Base-by-base conservation (phyloP, 2,113 vertebrate genomes). In the Zosterops hypoxanthus region DNA sequence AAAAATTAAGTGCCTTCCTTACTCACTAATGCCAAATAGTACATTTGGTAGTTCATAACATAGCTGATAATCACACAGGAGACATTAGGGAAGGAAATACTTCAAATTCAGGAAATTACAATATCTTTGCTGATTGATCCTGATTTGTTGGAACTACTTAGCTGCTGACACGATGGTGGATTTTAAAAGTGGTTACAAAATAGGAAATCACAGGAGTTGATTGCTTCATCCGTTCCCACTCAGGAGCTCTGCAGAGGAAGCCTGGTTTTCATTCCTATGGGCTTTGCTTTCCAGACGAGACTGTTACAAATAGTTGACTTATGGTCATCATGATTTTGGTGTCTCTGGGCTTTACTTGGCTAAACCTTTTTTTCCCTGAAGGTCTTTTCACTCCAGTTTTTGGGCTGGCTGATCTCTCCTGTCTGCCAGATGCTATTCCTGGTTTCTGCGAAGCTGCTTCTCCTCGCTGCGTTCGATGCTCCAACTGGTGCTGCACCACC, bases 361-460 rank as follows among this genome's bases (percentile, higher is more conserved):
- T 33, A 50, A 52, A 16, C 26, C 4, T 8, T 75, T 73, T 47
- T 47, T 72, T 22, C 4, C 47, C 28, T 25, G 24, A 12, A 16
- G 12, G 22, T 31, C 14, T 36, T 39, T 49, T 68, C 42, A 14
- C 6, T 47, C 29, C 15, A 4, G 36, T 12, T 31, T 31, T 19
- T 39, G 88, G 39, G 2, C 47, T 42, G 4, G 15, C 41, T 41
- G 60, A 24, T 42, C 64, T 53, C 8, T 9, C 6, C 14, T 5
- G 21, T 5, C 26, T 47, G 90, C 50, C 66, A 15, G 24, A 20
- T 0, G 0, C 44, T 39, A 0, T 29, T 63, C 17, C 5, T 25
- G 82, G 6, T 41, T 46, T 17, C 16, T 79, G 9, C 3, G 0
- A 9, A 21, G 36, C 14, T 4, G 2, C 24, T 21, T 8, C 20